Conservation (phyloP, 2,888 invertebrate species). For the Drosophila anceps region DNA sequence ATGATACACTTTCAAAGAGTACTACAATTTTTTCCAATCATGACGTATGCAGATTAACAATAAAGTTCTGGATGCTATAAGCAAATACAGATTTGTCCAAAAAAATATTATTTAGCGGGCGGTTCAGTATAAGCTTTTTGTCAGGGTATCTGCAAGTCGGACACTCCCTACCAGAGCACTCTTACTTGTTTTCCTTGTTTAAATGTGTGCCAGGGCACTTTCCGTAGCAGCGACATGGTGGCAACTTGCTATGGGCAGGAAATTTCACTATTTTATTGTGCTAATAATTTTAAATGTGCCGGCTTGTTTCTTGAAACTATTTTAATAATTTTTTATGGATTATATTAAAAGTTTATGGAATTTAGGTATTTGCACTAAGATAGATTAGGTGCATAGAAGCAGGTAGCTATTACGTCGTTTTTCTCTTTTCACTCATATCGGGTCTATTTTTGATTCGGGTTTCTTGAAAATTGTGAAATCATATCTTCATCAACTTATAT, state of each 20-base stretch:
- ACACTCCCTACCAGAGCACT: neutral
- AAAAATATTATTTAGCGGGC: neutral
- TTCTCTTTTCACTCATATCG: too few relatives aligned
- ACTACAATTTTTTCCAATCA: neutral
- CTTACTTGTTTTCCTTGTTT: slow-evolving; percentile 18
- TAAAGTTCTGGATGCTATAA: neutral
- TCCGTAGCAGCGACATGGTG: slow-evolving; percentile 24
- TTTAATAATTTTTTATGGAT: slow-evolving; percentile 12
- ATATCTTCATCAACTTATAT: too few relatives aligned
- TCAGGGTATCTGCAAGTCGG: neutral
- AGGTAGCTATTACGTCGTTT: too few relatives aligned
- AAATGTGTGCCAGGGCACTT: slow-evolving; percentile 52
- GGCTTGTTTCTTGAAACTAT: slow-evolving; percentile 10
- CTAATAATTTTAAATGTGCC: slow-evolving; percentile 45
- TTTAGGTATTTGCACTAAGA: slow-evolving; percentile 36
- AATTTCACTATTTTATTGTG: slow-evolving; percentile 76
- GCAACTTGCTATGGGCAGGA: slow-evolving; percentile 46
- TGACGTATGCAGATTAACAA: too few relatives aligned
- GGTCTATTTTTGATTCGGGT: too few relatives aligned
- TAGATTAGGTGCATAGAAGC: neutral
- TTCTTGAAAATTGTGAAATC: too few relatives aligned
- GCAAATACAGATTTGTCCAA: neutral
- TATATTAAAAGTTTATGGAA: slow-evolving; percentile 9
- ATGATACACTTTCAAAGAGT: slow-evolving; percentile 3
- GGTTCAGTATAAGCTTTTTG: neutral